Conservation (phyloP, 2,113 vertebrate species). For the Dascyllus trimaculatus region DNA sequence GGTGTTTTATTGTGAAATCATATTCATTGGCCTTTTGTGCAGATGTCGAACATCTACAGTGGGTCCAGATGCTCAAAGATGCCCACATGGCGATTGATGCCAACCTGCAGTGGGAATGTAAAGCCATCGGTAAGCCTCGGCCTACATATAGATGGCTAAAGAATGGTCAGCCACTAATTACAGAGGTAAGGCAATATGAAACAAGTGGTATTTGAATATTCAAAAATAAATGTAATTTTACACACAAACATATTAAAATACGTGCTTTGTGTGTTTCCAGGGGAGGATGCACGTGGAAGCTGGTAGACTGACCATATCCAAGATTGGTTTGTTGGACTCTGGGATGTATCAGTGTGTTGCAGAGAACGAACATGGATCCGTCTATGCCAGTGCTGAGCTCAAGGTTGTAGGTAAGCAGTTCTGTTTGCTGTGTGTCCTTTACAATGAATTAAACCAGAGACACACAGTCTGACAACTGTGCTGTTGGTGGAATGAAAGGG, state of each 20-base stretch:
- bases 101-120: slow-evolving; percentile 91
- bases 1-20: not conserved
- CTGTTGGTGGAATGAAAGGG: slow-evolving; percentile 6
- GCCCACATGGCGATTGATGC: slow-evolving; percentile 88
- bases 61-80: slow-evolving; percentile 89
- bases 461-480: not conserved
- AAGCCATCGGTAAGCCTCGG: slow-evolving; percentile 87
- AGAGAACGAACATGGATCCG: slow-evolving; percentile 87
- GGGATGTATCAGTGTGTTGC: slow-evolving; percentile 94
- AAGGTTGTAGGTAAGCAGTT: slow-evolving; percentile 90
- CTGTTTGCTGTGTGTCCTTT: slow-evolving; percentile 21
- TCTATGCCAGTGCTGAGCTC: slow-evolving; percentile 91
- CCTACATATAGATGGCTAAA: slow-evolving; percentile 91
- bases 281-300: slow-evolving; percentile 88
- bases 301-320: slow-evolving; percentile 86
- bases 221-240: not conserved
- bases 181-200: slow-evolving; percentile 81
- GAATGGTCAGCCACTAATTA: slow-evolving; percentile 84
- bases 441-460: slow-evolving; percentile 1
- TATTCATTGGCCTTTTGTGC: slow-evolving; percentile 20
- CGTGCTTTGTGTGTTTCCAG: slow-evolving; percentile 73
- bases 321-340: slow-evolving; percentile 88
- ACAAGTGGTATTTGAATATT: too few species aligned
- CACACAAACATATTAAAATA: too few species aligned
- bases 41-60: slow-evolving; percentile 87